Evolutionary conservation across 2,888 invertebrate species (phyloP).

Genomic region (Idaea dimidiata): DNA sequence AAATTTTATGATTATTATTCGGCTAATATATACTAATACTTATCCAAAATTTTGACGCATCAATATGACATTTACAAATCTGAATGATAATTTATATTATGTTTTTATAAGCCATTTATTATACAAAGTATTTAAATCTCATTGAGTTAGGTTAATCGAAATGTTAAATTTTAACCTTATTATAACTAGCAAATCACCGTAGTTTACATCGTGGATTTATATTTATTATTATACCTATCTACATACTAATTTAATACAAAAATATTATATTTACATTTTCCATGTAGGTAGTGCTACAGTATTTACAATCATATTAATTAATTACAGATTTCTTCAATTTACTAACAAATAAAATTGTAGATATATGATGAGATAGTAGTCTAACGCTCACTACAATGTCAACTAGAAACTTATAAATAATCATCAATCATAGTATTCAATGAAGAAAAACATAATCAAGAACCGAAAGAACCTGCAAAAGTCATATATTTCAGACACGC

Average conservation of each 20-base stretch:
- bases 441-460: background rate
- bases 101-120: background rate
- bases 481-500: constrained; percentile 35
- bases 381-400: no score
- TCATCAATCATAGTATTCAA: background rate
- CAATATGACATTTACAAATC: constrained; percentile 9
- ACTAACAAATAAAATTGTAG: no score
- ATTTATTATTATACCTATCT: no score
- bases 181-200: no score
- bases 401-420: no score
- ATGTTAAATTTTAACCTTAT: background rate
- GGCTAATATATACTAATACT: constrained; percentile 6
- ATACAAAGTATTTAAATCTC: background rate
- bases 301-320: no score
- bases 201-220: no score
- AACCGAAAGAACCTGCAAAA: constrained; percentile 10
- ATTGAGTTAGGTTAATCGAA: background rate
- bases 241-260: no score
- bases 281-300: no score
- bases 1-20: constrained; percentile 18
- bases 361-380: no score
- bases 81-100: constrained; percentile 10
- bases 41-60: constrained; percentile 8
- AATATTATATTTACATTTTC: no score
- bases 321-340: no score